These are phyloP conservation scores for Strigops habroptila DNA, from an alignment of 2,113 vertebrate species.

Conservation along the genomic window DNA sequence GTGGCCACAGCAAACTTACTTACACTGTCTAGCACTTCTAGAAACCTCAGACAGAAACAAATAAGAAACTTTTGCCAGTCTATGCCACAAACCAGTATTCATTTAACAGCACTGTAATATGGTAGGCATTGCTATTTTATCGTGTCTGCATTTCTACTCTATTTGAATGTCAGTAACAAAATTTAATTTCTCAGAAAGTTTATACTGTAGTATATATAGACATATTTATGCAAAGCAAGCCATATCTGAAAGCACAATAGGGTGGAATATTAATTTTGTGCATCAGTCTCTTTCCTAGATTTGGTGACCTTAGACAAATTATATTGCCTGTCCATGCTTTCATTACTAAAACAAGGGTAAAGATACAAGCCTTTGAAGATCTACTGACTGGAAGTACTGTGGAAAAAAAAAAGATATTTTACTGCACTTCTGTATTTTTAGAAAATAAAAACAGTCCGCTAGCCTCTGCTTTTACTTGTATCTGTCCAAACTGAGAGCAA, in stretches of 20 bases:
- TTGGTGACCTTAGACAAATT: neutral
- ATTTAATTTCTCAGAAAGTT: neutral
- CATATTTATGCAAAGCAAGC: neutral
- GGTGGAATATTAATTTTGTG: neutral
- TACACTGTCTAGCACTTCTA: neutral
- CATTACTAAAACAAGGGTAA: neutral
- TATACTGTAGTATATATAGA: neutral
- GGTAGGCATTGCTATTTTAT: neutral
- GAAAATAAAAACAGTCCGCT: neutral
- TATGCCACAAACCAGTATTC: neutral
- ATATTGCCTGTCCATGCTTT: neutral
- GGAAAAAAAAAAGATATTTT: neutral
- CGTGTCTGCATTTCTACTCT: neutral
- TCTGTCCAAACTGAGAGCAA: neutral
- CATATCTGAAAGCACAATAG: neutral
- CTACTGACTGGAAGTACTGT: neutral
- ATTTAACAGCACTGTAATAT: neutral
- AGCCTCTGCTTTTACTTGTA: neutral
- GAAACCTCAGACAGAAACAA: neutral
- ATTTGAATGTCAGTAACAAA: neutral
- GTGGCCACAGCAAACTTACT: neutral
- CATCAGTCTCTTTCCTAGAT: neutral
- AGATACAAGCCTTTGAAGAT: neutral
- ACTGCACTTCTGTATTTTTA: neutral
- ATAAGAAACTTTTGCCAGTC: neutral